A percentile compares a stretch with the other conserved stretches of the same genome.
These are phyloP conservation scores for Oophaga pumilio DNA, from an alignment of 2,113 vertebrate species.

Conservation along the genomic window DNA sequence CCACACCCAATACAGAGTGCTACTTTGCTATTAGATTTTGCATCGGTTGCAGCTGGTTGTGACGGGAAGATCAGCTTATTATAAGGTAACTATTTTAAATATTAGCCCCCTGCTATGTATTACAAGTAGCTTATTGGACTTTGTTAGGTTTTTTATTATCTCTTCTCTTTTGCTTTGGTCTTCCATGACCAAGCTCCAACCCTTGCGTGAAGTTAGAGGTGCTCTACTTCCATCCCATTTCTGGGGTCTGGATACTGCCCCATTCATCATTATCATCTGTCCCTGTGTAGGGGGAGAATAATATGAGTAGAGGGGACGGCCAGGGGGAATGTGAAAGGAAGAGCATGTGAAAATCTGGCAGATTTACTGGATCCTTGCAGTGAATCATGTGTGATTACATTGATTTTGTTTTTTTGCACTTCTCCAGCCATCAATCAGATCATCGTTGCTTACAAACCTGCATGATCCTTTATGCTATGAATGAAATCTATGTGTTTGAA, in stretches of 20 bases:
- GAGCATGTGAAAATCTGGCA: neutral
- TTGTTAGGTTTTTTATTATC: neutral
- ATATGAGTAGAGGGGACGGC: neutral
- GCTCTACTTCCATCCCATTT: neutral
- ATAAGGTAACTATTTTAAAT: too few relatives aligned
- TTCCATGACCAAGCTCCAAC: neutral
- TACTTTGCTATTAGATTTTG: too few relatives aligned
- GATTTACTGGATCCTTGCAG: neutral
- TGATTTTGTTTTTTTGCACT: neutral
- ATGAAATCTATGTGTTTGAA: neutral
- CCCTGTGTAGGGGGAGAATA: neutral
- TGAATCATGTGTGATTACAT: neutral
- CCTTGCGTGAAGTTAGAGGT: neutral
- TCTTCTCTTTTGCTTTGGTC: neutral
- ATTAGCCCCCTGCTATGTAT: too few relatives aligned
- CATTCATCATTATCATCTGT: conserved; percentile 3
- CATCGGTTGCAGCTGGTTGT: too few relatives aligned
- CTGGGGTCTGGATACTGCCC: neutral
- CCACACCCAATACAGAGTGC: too few relatives aligned
- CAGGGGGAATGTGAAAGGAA: neutral
- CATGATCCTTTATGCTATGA: conserved; percentile 1
- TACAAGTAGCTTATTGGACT: too few relatives aligned
- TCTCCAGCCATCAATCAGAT: neutral
- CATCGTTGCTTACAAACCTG: neutral
- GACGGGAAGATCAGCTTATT: too few relatives aligned